phyloP scores from a whole-genome alignment of 2,888 invertebrate species.

The Cremastinae sp. region DNA sequence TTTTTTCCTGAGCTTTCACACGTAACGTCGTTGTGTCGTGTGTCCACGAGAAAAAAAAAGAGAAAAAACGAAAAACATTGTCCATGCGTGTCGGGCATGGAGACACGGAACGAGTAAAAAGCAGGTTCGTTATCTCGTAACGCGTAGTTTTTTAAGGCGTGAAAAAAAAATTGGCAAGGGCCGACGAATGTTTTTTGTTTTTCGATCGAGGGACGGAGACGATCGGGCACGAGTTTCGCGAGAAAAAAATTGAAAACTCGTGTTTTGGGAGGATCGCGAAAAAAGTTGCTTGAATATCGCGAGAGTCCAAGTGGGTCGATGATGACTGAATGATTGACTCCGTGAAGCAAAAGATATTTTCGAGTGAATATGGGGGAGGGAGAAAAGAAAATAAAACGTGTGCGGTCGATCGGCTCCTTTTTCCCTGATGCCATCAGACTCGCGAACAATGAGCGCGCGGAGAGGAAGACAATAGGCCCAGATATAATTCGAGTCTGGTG shows the following conservation, averaged over 20 bases:
- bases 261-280: conserved; percentile 1
- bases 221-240: background rate
- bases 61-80: too few relatives aligned
- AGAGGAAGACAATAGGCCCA: conserved; percentile 37
- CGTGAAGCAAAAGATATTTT: background rate
- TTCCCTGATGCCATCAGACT: background rate
- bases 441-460: conserved; percentile 8
- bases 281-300: too few relatives aligned
- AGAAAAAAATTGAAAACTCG: background rate
- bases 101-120: conserved; percentile 7
- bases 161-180: conserved; percentile 26
- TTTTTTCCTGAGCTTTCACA: conserved; percentile 44
- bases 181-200: conserved; percentile 25
- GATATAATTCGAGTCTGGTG: conserved; percentile 32
- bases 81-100: conserved; percentile 47
- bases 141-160: conserved; percentile 45
- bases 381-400: background rate
- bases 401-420: background rate
- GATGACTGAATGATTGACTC: too few relatives aligned
- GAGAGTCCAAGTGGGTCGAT: too few relatives aligned
- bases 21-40: conserved; percentile 44
- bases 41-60: conserved; percentile 39
- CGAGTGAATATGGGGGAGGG: too few relatives aligned
- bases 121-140: conserved; percentile 54
- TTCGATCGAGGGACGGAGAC: background rate